Base-by-base conservation (phyloP, 2,113 vertebrate genomes). In the Cisticola juncidis region DNA sequence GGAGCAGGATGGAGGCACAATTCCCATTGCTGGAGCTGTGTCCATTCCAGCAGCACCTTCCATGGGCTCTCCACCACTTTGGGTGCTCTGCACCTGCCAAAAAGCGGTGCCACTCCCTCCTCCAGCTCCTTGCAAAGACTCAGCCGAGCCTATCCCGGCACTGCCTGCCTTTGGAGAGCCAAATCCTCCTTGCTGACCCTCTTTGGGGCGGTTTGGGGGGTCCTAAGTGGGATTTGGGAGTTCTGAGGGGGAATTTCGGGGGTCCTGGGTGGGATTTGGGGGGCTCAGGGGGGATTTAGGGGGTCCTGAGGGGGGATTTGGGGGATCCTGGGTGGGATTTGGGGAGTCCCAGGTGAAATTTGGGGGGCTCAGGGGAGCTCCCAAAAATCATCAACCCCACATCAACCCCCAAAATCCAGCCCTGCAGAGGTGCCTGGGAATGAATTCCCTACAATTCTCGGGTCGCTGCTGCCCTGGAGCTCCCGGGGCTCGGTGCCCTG, bases 31-130 rank as follows among this genome's bases (percentile, higher is more conserved):
- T 28, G 47, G 74, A 42, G 26, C 8, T 12, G 20, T 56, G 54
- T 51, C 73, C 0, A 0, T 24, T 25, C 38, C 62, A 36, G 60
- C 58, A 66, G 51, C 80, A 12, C 31, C 57, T 88, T 31, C 72
- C 25, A 3, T 0, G 2, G 7, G n/a, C 17, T 29, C 33, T 28
- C 21, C 38, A 10, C 22, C 0, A 0, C 5, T 2, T 3, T 10
- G 45, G 42, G 24, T 11, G 50, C 88, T 35, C 29, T 18, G 54
- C 57, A 31, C 0, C 10, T 19, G 25, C 35, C 24, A 8, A 3
- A 4, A 12, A 31, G 2, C 22, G 7, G 6, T 1, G 38, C 33
- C 3, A 7, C 26, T 68, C 24, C 36, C 50, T 58, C 33, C 53
- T 53, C 40, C 36, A 21, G 51, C 47, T 50, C 71, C 68, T 33